Conservation (phyloP, 2,888 invertebrate genomes). For the Achlya flavicornis region DNA sequence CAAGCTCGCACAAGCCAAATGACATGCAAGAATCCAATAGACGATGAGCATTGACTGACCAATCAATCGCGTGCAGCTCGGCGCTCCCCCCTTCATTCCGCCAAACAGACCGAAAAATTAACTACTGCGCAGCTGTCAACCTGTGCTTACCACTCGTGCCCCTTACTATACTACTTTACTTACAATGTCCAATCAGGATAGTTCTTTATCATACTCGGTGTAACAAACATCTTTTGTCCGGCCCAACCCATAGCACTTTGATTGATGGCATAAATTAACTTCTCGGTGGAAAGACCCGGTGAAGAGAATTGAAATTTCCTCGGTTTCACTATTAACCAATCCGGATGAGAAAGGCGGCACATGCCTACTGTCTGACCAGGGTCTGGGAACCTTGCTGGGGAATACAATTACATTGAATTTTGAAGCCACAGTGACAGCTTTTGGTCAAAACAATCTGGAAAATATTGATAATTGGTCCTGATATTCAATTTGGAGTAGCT, state of each 20-base stretch:
- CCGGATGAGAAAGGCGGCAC: constrained; percentile 47
- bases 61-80: too few relatives aligned
- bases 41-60: too few relatives aligned
- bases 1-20: too few relatives aligned
- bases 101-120: too few relatives aligned
- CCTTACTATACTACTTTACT: constrained; percentile 32
- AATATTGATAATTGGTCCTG: too few relatives aligned
- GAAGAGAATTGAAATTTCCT: background rate
- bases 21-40: too few relatives aligned
- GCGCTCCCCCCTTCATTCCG: too few relatives aligned
- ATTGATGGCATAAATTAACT: constrained; percentile 46
- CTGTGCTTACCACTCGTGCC: too few relatives aligned
- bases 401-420: background rate
- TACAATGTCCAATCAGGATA: constrained; percentile 50
- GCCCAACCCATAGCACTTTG: constrained; percentile 52
- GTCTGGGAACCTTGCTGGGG: constrained; percentile 56
- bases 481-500: too few relatives aligned
- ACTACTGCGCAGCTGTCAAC: too few relatives aligned
- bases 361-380: constrained; percentile 54
- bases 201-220: constrained; percentile 37
- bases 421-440: background rate
- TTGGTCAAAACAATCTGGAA: background rate
- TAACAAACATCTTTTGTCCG: constrained; percentile 40
- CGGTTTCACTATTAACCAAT: constrained; percentile 45
- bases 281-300: constrained; percentile 36